Conservation (phyloP, 2,797 vertebrate species). For the Sternarchorhynchus goeldii region DNA sequence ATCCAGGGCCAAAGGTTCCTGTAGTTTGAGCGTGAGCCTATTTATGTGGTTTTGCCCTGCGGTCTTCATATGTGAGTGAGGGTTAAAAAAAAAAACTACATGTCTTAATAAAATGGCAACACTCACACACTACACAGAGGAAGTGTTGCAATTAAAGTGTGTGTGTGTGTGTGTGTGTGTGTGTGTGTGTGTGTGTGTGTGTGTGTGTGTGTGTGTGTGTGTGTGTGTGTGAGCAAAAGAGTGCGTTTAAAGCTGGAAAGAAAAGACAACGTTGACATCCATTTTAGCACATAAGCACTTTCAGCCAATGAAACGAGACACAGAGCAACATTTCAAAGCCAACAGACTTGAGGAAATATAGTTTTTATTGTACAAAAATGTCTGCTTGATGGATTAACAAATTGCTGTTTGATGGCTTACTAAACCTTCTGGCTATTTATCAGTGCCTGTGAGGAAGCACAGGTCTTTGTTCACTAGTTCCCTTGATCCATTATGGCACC, state of each 20-base stretch:
- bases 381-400: conserved; percentile 45
- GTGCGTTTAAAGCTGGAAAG: neutral
- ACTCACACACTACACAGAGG: conserved; percentile 30
- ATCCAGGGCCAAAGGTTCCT: conserved; percentile 47
- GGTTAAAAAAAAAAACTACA: conserved; percentile 21
- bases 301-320: neutral
- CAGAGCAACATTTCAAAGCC: conserved; percentile 19
- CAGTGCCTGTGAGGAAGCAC: conserved; percentile 7
- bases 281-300: too few species aligned
- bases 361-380: conserved; percentile 27
- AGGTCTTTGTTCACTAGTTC: conserved; percentile 16
- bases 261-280: neutral
- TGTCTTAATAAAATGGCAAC: conserved; percentile 45
- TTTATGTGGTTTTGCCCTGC: conserved; percentile 45
- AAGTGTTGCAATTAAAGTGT: conserved; percentile 32
- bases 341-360: conserved; percentile 4
- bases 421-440: conserved; percentile 43
- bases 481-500: conserved; percentile 25
- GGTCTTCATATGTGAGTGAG: conserved; percentile 46
- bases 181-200: neutral
- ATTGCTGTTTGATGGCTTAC: conserved; percentile 42
- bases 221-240: neutral
- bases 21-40: conserved; percentile 37
- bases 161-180: conserved; percentile 22
- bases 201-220: neutral